Evolutionary conservation across 2,888 invertebrate genomes (phyloP).

Genomic region (Ecliptopera silaceata): DNA sequence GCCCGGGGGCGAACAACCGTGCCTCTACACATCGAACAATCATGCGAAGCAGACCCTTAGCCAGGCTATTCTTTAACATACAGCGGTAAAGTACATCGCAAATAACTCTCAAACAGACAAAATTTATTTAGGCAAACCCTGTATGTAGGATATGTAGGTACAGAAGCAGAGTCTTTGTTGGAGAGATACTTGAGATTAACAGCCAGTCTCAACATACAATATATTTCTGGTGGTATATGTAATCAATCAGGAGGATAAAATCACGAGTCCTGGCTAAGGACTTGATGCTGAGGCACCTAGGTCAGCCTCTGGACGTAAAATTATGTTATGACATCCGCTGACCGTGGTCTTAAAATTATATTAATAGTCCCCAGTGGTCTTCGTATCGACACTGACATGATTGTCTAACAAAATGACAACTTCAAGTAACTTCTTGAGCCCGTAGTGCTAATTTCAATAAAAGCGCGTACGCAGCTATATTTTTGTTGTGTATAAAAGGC

Average conservation of each 20-base stretch:
- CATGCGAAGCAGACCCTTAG: background rate
- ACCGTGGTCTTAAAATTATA: background rate
- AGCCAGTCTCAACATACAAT: no score
- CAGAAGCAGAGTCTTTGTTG: no score
- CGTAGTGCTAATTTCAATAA: background rate
- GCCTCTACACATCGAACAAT: constrained; percentile 1
- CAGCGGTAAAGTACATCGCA: background rate
- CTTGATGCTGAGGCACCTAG: background rate
- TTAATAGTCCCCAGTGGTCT: background rate
- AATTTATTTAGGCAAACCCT: no score
- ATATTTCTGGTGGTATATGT: no score
- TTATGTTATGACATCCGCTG: background rate
- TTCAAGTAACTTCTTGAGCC: background rate
- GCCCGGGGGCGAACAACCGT: background rate
- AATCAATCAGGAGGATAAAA: background rate
- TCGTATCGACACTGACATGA: background rate
- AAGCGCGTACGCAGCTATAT: background rate
- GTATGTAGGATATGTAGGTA: no score
- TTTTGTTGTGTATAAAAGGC: background rate
- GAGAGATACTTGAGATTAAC: no score
- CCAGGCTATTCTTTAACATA: background rate
- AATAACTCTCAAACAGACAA: no score
- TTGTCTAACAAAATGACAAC: background rate
- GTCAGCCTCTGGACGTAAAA: background rate
- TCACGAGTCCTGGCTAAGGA: background rate